Conservation (phyloP, 2,113 vertebrate genomes). For the Dryoscopus gambensis region DNA sequence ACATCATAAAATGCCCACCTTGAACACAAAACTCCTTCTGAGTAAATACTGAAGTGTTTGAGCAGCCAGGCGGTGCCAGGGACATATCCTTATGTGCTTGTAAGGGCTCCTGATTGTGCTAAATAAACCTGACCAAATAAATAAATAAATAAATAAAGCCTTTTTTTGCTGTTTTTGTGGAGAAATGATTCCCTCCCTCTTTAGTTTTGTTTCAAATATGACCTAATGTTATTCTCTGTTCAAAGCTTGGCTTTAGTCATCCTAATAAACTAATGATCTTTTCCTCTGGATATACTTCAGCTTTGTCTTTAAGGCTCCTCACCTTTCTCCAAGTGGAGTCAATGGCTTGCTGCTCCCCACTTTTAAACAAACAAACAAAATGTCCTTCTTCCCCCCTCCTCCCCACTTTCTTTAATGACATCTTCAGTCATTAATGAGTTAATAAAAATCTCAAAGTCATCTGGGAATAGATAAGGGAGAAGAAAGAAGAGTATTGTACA, state of each 20-base stretch:
- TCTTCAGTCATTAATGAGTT: constrained; percentile 96
- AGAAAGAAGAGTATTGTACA: constrained; percentile 93
- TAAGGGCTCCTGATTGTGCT: not conserved
- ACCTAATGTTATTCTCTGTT: not conserved
- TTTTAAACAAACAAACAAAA: constrained; percentile 59
- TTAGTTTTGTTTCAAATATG: not conserved
- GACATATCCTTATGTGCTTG: not conserved
- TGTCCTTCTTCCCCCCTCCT: not conserved
- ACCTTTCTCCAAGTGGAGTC: not conserved
- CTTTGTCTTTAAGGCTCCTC: not conserved
- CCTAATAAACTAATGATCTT: not conserved
- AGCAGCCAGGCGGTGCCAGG: not conserved
- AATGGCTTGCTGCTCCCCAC: not conserved
- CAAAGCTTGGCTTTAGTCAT: not conserved
- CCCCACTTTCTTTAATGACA: constrained; percentile 81
- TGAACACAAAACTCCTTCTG: not conserved
- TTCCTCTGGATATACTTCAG: not conserved
- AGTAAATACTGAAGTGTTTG: not conserved
- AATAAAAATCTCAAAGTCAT: constrained; percentile 99
- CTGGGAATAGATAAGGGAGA: constrained; percentile 89
- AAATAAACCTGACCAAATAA: not conserved
- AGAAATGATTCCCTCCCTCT: not conserved
- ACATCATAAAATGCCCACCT: not conserved
- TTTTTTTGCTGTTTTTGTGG: not conserved
- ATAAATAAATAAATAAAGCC: too few relatives aligned